Base-by-base conservation (phyloP, 1,140 invertebrate species). In the Bombus waltoni region DNA sequence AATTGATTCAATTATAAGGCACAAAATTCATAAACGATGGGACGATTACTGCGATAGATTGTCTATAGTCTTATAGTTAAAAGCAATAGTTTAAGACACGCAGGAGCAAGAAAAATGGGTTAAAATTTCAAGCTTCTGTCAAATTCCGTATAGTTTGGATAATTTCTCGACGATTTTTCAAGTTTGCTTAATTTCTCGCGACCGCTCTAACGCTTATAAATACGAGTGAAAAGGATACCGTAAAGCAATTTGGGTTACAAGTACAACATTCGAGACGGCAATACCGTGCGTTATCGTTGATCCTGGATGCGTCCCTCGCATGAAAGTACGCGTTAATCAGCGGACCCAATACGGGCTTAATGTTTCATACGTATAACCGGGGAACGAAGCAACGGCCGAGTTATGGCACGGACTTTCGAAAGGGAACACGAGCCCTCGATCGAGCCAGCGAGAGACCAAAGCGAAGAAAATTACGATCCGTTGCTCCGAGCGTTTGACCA, bases 281-380 rank as follows among this genome's bases (percentile, higher is more conserved):
- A 40, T 65, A 28, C 38, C 22, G 72, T 53, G 71, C 72, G 79
- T 70, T 68, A 57, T 59, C 81, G 68, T 74, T 85, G 81, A 87
- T 85, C 68, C 38, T 65, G 32, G 71, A 53, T 73, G 66, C 38
- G 38, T 62, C 38, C 28, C 18, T 70, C 66, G 40, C 77, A 87
- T 81, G 90, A 89, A 87, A 91, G 89, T 81, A 59, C 62, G 68
- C 76, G 81, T 91, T 90, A 88, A 91, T 90, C 89, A 82, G 79
- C 38, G 53, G 35, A 81, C 80, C 84, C 82, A 87, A 90, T 86
- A 79, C 81, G 32, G 83, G 71, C 87, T 90, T 90, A 89, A 91
- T 87, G 89, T 80, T 89, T 89, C 85, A 66, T 82, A 88, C 86
- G 74, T 73, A 78, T 74, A 87, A 87, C 44, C 81, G 10, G 53